Evolutionary conservation across 2,113 vertebrate genomes (phyloP).

Genomic region (Bagarius yarrelli): DNA sequence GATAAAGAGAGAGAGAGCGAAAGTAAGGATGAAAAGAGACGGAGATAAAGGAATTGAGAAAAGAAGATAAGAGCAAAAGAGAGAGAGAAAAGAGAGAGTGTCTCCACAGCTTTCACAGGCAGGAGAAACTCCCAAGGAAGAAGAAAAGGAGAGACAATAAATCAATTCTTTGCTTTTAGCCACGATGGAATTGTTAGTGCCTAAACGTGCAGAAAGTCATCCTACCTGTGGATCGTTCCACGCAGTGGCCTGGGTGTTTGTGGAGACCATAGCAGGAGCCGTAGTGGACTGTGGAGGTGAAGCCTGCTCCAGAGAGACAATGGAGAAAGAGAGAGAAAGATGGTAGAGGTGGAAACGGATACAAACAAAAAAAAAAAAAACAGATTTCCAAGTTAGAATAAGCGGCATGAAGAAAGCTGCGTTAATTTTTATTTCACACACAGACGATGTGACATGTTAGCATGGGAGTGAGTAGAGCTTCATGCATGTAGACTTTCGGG

Average conservation of each 20-base stretch:
- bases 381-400: slow-evolving; percentile 19
- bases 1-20: background rate
- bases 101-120: slow-evolving; percentile 47
- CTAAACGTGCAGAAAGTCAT: background rate
- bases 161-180: slow-evolving; percentile 13
- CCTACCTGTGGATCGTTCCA: slow-evolving; percentile 63
- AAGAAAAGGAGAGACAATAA: background rate
- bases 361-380: slow-evolving; percentile 16
- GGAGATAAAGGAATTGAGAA: too few relatives aligned
- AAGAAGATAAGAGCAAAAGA: too few relatives aligned
- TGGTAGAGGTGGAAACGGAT: slow-evolving; percentile 29
- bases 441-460: slow-evolving; percentile 38
- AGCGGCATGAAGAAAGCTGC: background rate
- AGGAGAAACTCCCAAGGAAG: slow-evolving; percentile 35
- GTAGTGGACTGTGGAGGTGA: slow-evolving; percentile 54
- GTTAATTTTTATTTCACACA: slow-evolving; percentile 44
- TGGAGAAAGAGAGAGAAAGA: slow-evolving; percentile 11
- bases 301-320: slow-evolving; percentile 56
- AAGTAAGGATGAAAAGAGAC: background rate
- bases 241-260: slow-evolving; percentile 52
- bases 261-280: slow-evolving; percentile 55
- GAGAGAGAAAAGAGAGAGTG: background rate
- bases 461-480: slow-evolving; percentile 48
- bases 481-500: slow-evolving; percentile 52
- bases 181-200: background rate